Percentiles rank a stretch among this genome's conserved stretches.
Evolutionary conservation across 2,888 invertebrate species (phyloP).

Genomic region (Callyntrura sp.): DNA sequence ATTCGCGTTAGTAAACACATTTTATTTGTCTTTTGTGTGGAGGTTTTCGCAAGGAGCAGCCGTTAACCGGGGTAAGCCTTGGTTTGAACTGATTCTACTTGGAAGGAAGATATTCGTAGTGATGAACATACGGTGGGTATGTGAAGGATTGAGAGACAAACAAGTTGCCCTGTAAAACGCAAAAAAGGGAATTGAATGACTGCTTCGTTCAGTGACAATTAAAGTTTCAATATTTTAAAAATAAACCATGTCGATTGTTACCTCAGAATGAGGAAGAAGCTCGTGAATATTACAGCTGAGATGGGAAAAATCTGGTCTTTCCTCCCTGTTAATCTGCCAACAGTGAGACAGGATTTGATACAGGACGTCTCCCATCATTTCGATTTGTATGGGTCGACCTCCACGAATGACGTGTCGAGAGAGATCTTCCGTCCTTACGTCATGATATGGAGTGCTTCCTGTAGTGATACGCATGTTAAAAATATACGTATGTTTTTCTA

Average conservation of each 20-base stretch:
- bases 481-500: slow-evolving; percentile 12
- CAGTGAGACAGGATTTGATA: slow-evolving; percentile 94
- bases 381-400: slow-evolving; percentile 90
- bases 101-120: slow-evolving; percentile 80
- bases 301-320: slow-evolving; percentile 87
- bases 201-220: not conserved
- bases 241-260: slow-evolving; percentile 38
- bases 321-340: slow-evolving; percentile 93
- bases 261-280: slow-evolving; percentile 82
- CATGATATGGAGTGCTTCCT: slow-evolving; percentile 92
- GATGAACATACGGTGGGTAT: slow-evolving; percentile 82
- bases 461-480: slow-evolving; percentile 36
- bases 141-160: slow-evolving; percentile 81
- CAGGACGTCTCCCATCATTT: slow-evolving; percentile 91
- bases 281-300: slow-evolving; percentile 83
- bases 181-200: not conserved
- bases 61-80: not conserved
- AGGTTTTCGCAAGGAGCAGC: not conserved
- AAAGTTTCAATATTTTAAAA: not conserved
- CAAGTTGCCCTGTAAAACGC: slow-evolving; percentile 78
- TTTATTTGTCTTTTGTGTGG: not conserved
- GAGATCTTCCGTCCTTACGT: slow-evolving; percentile 89
- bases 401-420: slow-evolving; percentile 90
- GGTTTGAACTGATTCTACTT: slow-evolving; percentile 12
- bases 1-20: not conserved